Evolutionary conservation across 2,113 vertebrate species (phyloP).

Genomic region (Pyxicephalus adspersus): DNA sequence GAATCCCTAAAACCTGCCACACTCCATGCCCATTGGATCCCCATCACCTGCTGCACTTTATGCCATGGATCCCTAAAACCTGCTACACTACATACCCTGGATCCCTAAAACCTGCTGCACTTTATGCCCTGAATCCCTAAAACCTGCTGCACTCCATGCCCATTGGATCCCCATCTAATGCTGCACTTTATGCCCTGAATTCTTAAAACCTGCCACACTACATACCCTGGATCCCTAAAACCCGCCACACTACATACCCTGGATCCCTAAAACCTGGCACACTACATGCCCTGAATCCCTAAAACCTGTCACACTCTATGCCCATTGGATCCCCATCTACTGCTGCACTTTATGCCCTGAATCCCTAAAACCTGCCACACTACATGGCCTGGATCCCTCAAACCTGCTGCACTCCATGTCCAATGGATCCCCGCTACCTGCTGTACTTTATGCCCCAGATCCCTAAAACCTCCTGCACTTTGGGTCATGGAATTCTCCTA

Average conservation of each 20-base stretch:
- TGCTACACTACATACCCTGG: neutral
- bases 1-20: neutral
- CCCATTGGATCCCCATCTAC: no score
- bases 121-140: no score
- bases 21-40: neutral
- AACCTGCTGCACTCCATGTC: neutral
- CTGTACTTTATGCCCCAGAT: neutral
- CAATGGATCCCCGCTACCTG: neutral
- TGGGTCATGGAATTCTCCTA: no score
- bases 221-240: no score
- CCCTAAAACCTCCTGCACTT: neutral
- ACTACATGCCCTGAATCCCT: no score
- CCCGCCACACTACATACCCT: no score
- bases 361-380: neutral
- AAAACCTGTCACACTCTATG: no score
- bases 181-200: no score
- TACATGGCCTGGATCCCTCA: neutral
- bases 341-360: no score
- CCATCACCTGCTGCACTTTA: neutral
- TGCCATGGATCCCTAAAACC: neutral
- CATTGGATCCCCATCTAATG: no score
- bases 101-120: neutral
- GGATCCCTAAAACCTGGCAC: neutral
- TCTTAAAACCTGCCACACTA: no score
- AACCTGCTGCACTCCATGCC: no score